These are phyloP conservation scores for Xyliphius kryptos DNA, from an alignment of 2,113 vertebrate species.

Conservation along the genomic window DNA sequence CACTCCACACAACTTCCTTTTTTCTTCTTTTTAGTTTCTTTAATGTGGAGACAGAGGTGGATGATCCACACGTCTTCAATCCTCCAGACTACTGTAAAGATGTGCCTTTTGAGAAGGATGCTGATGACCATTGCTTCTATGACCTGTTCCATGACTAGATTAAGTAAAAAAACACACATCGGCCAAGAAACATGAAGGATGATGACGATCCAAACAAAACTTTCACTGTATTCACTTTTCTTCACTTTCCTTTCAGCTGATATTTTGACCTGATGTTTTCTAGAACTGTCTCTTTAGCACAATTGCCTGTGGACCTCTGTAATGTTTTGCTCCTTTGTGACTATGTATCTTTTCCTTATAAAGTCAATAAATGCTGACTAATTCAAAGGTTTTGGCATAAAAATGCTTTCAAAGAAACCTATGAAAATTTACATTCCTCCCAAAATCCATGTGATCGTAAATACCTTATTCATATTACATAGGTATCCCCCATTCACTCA, in stretches of 20 bases:
- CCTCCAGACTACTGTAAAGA: slow-evolving; percentile 36
- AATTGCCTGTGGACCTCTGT: slow-evolving; percentile 3
- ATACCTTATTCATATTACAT: too few species aligned
- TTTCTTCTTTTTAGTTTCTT: slow-evolving; percentile 26
- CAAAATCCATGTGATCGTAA: too few species aligned
- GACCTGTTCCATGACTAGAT: slow-evolving; percentile 43
- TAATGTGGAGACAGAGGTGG: slow-evolving; percentile 31
- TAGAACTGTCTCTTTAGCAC: slow-evolving; percentile 1
- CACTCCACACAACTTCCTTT: background rate
- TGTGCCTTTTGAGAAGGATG: slow-evolving; percentile 15
- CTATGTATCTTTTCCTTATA: slow-evolving; percentile 17
- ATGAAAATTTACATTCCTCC: background rate
- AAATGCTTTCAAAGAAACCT: slow-evolving; percentile 1
- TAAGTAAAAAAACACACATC: background rate
- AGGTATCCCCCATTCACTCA: too few species aligned
- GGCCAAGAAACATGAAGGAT: slow-evolving; percentile 3
- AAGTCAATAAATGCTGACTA: slow-evolving; percentile 39
- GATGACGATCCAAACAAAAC: slow-evolving; percentile 8
- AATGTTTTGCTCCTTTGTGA: slow-evolving; percentile 22
- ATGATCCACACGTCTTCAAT: slow-evolving; percentile 29
- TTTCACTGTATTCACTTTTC: slow-evolving; percentile 23
- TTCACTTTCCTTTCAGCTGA: slow-evolving; percentile 14
- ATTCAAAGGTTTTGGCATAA: slow-evolving; percentile 21
- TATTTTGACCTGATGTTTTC: background rate
- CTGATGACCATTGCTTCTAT: slow-evolving; percentile 39